Evolutionary conservation across 64 coral and sea anemone species (phyloP), one percentile per base, ranked within the genome.

Genomic region (Catalaphyllia jardinei): DNA sequence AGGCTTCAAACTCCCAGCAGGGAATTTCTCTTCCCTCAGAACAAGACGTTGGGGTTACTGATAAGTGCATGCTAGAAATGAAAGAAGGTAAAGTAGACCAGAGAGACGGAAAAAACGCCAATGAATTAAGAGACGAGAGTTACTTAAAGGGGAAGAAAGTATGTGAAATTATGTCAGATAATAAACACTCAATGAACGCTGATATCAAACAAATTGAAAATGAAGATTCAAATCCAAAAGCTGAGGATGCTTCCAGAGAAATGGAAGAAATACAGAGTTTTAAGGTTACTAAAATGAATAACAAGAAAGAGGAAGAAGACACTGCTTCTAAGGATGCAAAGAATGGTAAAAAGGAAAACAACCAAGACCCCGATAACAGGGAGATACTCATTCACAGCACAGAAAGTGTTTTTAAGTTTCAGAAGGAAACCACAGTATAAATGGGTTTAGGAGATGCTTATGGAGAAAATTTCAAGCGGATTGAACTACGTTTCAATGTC

Each of bases 341-440:
- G 14, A 6, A 14, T n/a, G 38, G n/a, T 29, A 29, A 55, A 4
- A 17, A 28, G 24, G 76, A 79, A 27, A 29, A 11, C 49, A 57
- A 27, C 10, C 55, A 50, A 55, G 25, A 29, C 24, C 6, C 61
- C 19, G 31, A 64, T 65, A 61, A 67, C 18, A 42, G 22, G 0
- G 63, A 51, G 29, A 29, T 24, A 10, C 35, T 20, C 38, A 67
- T 83, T 31, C 49, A 51, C 24, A 52, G 17, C n/a, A 28, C 62
- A 85, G 51, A 20, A 18, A 19, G 51, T n/a, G 8, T 77, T 42
- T 6, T 50, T 2, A 77, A 77, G 33, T 17, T 27, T 42, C 19
- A 85, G 35, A 85, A 71, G 28, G 62, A 71, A 51, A 85, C 81
- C 4, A 71, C 81, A 51, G 81, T 85, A 31, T 85, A 85, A 31